Evolutionary conservation across 1,140 invertebrate species (phyloP), one percentile per base, ranked within the genome.

Genomic region (Drosophila neocordata): DNA sequence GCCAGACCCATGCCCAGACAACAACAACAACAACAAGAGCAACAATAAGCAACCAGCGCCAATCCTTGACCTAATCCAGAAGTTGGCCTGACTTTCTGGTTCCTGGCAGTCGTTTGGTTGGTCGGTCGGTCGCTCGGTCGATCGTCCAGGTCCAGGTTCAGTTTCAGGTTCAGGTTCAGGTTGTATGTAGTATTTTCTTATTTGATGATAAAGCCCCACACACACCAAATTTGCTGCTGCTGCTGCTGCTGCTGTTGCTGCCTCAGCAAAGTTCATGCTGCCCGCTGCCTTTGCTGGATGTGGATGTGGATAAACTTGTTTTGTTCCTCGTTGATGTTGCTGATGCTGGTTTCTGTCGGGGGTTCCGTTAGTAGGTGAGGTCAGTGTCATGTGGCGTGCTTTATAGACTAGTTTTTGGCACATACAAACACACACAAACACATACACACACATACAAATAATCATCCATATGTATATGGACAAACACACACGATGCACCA

Each of bases 31-130:
- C 62, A 58, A 59, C 65, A 56, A 69, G 52, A 56, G 27, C 41
- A 48, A 48, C 41, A 48, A 48, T 48, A 48, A 48, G 41, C 41
- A 48, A 48, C 15, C 41, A 48, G 15, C 57, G 78, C 79, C 81
- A 90, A 90, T 90, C 87, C 87, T 90, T 90, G 87, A 90, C 87
- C 87, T 90, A 90, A 90, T 90, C 79, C 79, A 81, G 87, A 87
- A 88, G 83, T 77, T 77, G 74, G 61, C 52, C 69, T 70, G 79
- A 74, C 73, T 76, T 75, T 68, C 73, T 73, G 71, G 73, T 76
- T 76, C 71, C 71, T 70, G 56, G 48, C 48, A 67, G 65, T 63
- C 65, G 72, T 55, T 73, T 72, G 65, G 73, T 51, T 56, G 35
- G 60, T 69, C 77, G 72, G 73, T 79, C 72, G 76, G 62, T 51